Evolutionary conservation across 2,113 vertebrate genomes (phyloP), one percentile per base, ranked within the genome.

Genomic region (Embiotoca jacksoni): DNA sequence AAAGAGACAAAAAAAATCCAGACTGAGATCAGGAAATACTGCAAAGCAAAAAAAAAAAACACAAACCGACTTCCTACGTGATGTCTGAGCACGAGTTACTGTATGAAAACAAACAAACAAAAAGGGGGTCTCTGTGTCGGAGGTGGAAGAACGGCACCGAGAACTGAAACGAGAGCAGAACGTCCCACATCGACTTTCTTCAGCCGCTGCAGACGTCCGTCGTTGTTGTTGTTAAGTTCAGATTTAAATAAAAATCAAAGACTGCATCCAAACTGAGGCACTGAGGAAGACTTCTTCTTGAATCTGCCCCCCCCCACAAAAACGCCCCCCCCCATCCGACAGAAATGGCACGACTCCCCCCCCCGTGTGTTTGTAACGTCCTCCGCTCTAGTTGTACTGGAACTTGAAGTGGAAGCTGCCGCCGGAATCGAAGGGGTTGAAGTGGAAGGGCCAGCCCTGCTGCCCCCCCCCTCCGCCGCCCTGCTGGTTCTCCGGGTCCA

Each of bases 331-430:
- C n/a, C 44, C 37, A 11, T 3, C 32, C 1, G 23, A 23, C 23
- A 39, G 63, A 70, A 74, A 44, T 7, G 15, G 14, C 54, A 47
- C n/a, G 0, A 6, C 54, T 23, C 23, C 23, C 23, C 23, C 31
- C 15, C n/a, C 72, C 35, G 2, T 33, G 11, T 61, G 65, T 68
- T 57, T 10, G 5, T 63, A 2, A 2, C 36, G 65, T 81, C 77
- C 65, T 46, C 44, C 55, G 23, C 59, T 72, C 90, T 94, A 96
- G 87, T 96, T 96, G 79, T 94, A 94, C 37, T 96, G 93, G 78
- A 96, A 96, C 83, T 96, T 96, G 79, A 96, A 96, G 81, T 96
- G 95, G 79, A 93, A 96, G 84, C 92, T 96, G 70, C 95, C 93
- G 0, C 95, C 95, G 0, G 95, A 95, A 55, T 96, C 93, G 14